Evolutionary conservation across 2,888 invertebrate species (phyloP), one percentile per base, ranked within the genome.

Genomic region (Microctonus brassicae): DNA sequence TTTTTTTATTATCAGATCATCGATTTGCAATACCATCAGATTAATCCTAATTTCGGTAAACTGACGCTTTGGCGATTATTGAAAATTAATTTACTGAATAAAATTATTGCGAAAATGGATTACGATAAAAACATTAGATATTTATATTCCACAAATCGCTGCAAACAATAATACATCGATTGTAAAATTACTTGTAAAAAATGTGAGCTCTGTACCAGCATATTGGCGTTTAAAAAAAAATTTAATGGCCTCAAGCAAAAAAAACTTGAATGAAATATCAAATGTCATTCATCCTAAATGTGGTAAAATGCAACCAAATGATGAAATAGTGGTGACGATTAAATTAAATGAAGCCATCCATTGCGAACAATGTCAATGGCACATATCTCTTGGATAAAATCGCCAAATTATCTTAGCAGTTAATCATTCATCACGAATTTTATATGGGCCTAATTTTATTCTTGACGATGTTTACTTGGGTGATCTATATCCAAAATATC

Each of bases 51-150:
- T 26, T 65, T 83, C 61, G 86, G 84, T 68, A 89, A 89, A 80
- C 62, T 78, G 5, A 78, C 81, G 20, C 80, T 90, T 17, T 89
- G 89, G 89, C 78, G 84, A 20, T 76, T 84, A 22, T 80, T 89
- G 53, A 76, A 84, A 69, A 84, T 89, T 13, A 83, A 88, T 65
- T 86, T 87, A 63, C 71, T 88, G 36, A 88, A 88, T 74, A 64
- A 79, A 34, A 72, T 77, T 42, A 73, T 88, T 55, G 73, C 65
- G 42, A 73, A 77, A 61, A 74, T 84, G 17, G 70, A 78, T 65
- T 76, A 77, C 82, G 73, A 80, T 74, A 6, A 76, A 76, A 66
- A 71, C 69, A 20, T 53, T 87, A 2, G 73, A 80, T 26, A 69
- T 87, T 36, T 42, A 69, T 29, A 69, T 87, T 26, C 88, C 88